Conservation (phyloP, 2,888 invertebrate genomes). For the Parnassius smintheus region DNA sequence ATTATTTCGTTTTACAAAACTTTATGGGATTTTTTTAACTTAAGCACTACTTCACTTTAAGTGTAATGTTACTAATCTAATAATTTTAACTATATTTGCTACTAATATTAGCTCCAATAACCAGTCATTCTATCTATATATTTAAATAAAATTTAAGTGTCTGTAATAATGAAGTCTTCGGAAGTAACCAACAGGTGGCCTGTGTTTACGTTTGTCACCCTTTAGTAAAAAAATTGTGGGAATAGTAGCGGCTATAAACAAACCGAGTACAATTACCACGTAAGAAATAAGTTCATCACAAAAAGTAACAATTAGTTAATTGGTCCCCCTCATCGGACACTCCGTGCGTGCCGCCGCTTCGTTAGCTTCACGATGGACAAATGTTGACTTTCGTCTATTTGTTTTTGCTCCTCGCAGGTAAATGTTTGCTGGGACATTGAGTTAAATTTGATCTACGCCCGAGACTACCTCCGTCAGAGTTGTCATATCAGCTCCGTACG, state of each 20-base stretch:
- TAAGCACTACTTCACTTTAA: too few relatives aligned
- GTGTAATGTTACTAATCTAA: too few relatives aligned
- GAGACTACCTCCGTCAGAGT: conserved; percentile 2
- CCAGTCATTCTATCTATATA: too few relatives aligned
- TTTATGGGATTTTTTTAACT: too few relatives aligned
- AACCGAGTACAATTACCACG: conserved; percentile 8
- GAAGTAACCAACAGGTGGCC: too few relatives aligned
- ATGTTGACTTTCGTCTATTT: conserved; percentile 18
- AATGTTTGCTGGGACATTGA: conserved; percentile 13
- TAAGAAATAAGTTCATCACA: conserved; percentile 27
- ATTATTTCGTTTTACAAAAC: too few relatives aligned
- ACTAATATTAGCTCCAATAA: too few relatives aligned
- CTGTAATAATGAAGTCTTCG: too few relatives aligned
- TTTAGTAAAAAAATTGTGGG: neutral
- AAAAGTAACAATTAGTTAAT: conserved; percentile 38
- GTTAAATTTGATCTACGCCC: conserved; percentile 13
- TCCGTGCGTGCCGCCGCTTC: conserved; percentile 35
- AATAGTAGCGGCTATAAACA: neutral
- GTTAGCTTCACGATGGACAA: conserved; percentile 32
- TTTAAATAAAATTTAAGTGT: too few relatives aligned
- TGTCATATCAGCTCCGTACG: neutral
- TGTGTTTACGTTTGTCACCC: too few relatives aligned
- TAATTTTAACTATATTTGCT: too few relatives aligned
- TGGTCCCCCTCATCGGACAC: conserved; percentile 28
- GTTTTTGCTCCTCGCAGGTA: conserved; percentile 22